Conservation (phyloP, 2,888 invertebrate species). For the Drymonia ruficornis region DNA sequence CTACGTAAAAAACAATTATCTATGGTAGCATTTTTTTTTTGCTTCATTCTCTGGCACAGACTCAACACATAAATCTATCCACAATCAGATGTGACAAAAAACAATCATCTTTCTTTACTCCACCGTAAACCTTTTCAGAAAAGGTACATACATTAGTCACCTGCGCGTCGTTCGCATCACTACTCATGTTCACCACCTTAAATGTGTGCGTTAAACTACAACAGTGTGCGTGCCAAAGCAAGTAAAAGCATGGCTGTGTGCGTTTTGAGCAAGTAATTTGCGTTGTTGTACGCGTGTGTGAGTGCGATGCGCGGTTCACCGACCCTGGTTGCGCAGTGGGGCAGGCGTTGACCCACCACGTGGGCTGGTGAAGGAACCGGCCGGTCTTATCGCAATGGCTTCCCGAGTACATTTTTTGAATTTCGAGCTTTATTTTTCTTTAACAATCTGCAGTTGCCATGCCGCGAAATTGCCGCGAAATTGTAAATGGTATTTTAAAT, state of each 20-base stretch:
- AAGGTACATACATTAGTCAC: constrained; percentile 58
- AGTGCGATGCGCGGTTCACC: constrained; percentile 58
- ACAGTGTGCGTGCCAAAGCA: constrained; percentile 16
- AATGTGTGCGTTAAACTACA: not conserved
- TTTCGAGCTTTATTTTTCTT: constrained; percentile 19
- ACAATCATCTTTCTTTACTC: not conserved
- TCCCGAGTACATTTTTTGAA: constrained; percentile 52
- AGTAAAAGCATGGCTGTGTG: constrained; percentile 25
- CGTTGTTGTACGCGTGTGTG: constrained; percentile 33
- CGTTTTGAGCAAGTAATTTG: constrained; percentile 26
- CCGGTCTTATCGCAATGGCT: constrained; percentile 58
- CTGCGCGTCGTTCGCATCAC: constrained; percentile 49
- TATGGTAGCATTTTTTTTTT: not conserved
- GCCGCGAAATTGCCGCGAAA: not conserved
- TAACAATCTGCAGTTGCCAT: constrained; percentile 11
- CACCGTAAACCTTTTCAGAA: constrained; percentile 28
- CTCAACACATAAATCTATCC: not conserved
- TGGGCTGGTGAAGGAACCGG: constrained; percentile 62
- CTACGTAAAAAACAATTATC: too few species aligned
- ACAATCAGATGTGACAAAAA: not conserved
- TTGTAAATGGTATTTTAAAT: not conserved
- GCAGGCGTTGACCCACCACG: constrained; percentile 82
- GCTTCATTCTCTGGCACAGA: not conserved
- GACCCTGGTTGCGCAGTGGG: constrained; percentile 76
- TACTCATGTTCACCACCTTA: constrained; percentile 17